Base-by-base conservation (phyloP, 2,888 invertebrate genomes). In the Mantis religiosa region DNA sequence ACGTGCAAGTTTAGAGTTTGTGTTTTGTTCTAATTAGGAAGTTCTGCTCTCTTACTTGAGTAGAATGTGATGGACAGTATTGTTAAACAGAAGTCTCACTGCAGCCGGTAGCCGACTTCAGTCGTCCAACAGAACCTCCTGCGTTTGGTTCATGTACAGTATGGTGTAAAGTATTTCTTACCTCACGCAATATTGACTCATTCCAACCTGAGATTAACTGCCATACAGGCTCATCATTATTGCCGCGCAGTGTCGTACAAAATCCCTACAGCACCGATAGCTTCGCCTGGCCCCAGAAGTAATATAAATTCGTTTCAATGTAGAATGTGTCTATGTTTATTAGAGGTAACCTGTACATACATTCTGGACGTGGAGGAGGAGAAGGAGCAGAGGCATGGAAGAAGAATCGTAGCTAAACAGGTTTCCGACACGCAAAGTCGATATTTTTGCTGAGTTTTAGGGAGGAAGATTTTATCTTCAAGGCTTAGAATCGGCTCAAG, bases 401-500 rank as follows among this genome's bases (percentile, higher is more conserved):
- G 85, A 34, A 34, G 41, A 34, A 41, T 82, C 12, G 82, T 15
- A n/a, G 47, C 83, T 83, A 84, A 88, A 88, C 88, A 71, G 88
- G 88, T 88, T 88, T 41, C 88, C 30, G 28, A n/a, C 88, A 88
- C 88, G 88, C 84, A 84, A 88, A 88, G 84, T 28, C 47, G 84
- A 84, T 88, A 88, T 88, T 88, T 88, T 84, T 88, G 88, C 81
- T 82, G 81, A 47, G 47, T 82, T 88, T 88, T 88, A 83, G 88
- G 28, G 25, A 71, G 54, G 54, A 82, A 84, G 88, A 88, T 83
- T 88, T 88, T 88, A 83, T 88, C 28, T 47, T 8, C 20, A 71
- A 71, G 54, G 54, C 54, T 71, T 71, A 71, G 20, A 71, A 71
- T 71, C 20, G 54, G 54, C 54, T 71, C 20, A 71, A 71, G 15